Conservation (phyloP, 2,113 vertebrate species). For the Ceuthmochares aereus region DNA sequence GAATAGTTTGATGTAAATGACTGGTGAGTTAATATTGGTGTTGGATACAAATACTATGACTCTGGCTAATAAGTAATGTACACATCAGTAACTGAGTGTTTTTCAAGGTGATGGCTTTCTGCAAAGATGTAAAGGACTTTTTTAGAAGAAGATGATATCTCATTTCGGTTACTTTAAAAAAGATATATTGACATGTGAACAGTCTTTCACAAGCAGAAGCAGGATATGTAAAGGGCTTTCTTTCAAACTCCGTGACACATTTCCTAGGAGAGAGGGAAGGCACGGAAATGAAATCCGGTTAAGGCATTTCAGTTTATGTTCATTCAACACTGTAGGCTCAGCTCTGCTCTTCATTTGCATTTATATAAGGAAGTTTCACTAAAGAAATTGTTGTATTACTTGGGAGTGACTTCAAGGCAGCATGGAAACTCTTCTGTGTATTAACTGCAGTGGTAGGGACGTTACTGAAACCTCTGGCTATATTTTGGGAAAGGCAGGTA, state of each 20-base stretch:
- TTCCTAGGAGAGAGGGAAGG: neutral
- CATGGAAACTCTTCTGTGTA: neutral
- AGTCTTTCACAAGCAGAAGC: neutral
- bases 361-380: conserved; percentile 57
- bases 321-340: neutral
- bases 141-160: neutral
- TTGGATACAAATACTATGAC: neutral
- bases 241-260: conserved; percentile 3
- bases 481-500: neutral
- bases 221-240: neutral
- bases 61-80: neutral
- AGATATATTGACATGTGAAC: neutral
- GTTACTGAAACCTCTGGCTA: neutral
- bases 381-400: conserved; percentile 35
- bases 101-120: neutral
- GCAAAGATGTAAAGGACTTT: neutral
- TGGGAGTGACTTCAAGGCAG: conserved; percentile 36
- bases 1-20: neutral
- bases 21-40: neutral
- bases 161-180: neutral
- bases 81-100: neutral
- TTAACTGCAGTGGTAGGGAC: neutral
- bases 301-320: neutral
- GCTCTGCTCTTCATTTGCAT: conserved; percentile 40
- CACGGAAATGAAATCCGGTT: neutral